A percentile compares a stretch with the other conserved stretches of the same genome.
phyloP scores from a whole-genome alignment of 2,797 vertebrate genomes.

The Chrysolophus pictus region DNA sequence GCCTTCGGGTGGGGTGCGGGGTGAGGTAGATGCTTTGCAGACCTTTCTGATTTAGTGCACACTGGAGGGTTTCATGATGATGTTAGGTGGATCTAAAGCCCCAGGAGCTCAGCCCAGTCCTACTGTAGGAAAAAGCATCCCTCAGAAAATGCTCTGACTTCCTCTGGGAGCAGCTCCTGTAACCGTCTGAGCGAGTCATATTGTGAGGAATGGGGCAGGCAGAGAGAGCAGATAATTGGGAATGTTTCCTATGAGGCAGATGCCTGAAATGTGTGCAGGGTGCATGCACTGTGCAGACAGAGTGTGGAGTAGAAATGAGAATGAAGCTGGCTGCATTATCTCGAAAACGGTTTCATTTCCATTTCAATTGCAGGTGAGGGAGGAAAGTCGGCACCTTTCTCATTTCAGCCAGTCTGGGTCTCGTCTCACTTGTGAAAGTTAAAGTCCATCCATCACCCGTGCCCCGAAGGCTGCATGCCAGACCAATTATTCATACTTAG shows the following conservation, averaged over 20 bases:
- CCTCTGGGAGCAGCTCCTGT: slow-evolving; percentile 4
- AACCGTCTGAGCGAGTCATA: background rate
- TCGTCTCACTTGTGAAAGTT: background rate
- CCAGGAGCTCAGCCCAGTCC: background rate
- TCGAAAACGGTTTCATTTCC: slow-evolving; percentile 10
- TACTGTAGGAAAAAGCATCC: background rate
- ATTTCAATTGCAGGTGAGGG: slow-evolving; percentile 36
- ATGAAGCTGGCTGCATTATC: background rate
- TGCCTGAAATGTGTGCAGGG: background rate
- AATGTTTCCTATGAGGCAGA: background rate
- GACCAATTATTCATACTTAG: background rate
- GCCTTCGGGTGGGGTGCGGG: background rate
- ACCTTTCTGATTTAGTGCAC: background rate
- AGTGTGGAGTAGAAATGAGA: background rate
- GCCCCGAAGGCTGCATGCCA: background rate
- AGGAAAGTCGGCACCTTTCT: slow-evolving; percentile 18
- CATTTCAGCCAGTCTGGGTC: background rate
- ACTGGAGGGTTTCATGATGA: background rate
- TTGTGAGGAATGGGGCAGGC: slow-evolving; percentile 5
- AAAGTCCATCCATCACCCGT: background rate
- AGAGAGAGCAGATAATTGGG: slow-evolving; percentile 1
- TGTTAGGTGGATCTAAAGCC: background rate
- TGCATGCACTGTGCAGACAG: background rate
- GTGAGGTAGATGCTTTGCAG: background rate
- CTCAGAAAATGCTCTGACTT: background rate